phyloP scores from a whole-genome alignment of 2,888 invertebrate genomes.

The Lamproptera curius region DNA sequence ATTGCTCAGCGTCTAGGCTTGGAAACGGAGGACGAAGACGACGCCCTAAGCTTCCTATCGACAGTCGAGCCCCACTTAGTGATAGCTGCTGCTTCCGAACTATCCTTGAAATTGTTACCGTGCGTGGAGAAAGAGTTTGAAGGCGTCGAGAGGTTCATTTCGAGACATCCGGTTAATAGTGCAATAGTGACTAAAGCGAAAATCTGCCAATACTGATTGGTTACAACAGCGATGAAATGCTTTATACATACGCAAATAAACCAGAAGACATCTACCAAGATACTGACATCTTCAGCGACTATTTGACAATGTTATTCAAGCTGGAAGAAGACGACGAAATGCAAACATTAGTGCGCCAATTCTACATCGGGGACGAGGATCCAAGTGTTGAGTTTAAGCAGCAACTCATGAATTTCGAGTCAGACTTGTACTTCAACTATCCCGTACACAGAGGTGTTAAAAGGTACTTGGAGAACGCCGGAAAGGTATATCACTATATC shows the following conservation, averaged over 20 bases:
- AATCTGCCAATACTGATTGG: constrained; percentile 38
- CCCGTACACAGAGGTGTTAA: constrained; percentile 41
- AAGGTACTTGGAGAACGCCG: constrained; percentile 26
- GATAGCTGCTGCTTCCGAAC: constrained; percentile 34
- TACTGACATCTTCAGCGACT: constrained; percentile 17
- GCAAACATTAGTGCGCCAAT: constrained; percentile 33
- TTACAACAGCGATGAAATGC: constrained; percentile 34
- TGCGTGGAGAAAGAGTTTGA: constrained; percentile 44
- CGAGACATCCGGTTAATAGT: constrained; percentile 35
- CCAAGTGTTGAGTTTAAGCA: constrained; percentile 27
- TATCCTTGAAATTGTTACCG: constrained; percentile 30
- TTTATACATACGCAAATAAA: background rate
- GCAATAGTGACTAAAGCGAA: constrained; percentile 26
- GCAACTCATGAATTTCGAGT: constrained; percentile 39
- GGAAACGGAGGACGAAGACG: constrained; percentile 30
- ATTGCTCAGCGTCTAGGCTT: constrained; percentile 41
- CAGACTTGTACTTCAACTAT: constrained; percentile 43
- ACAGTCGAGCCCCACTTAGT: constrained; percentile 35
- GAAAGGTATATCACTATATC: constrained; percentile 45
- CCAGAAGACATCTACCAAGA: constrained; percentile 25
- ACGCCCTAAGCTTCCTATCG: constrained; percentile 43
- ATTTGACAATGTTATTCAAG: background rate
- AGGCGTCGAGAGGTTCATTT: constrained; percentile 34
- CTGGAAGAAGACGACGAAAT: constrained; percentile 29
- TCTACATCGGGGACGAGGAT: constrained; percentile 44